Percentiles rank a stretch among this genome's conserved stretches.
These are phyloP conservation scores for Hemibagrus wyckioides DNA, from an alignment of 2,113 vertebrate genomes.

Conservation along the genomic window DNA sequence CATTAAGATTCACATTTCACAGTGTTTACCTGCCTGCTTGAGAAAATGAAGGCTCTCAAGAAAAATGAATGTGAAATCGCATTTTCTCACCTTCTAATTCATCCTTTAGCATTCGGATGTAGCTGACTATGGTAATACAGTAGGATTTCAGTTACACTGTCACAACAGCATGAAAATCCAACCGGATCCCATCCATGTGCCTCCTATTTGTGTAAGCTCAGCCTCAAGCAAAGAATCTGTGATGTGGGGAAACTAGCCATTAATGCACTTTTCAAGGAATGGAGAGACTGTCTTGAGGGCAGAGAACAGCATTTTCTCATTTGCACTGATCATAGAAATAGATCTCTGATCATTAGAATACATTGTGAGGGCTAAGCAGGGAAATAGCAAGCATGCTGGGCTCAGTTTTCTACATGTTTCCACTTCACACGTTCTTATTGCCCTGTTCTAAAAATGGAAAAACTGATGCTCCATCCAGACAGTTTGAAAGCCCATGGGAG, in stretches of 20 bases:
- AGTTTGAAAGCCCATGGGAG: conserved; percentile 1
- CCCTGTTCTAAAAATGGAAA: conserved; percentile 3
- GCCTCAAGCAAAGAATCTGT: not conserved
- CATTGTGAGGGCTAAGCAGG: not conserved
- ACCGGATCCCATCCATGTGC: not conserved
- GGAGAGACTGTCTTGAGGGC: not conserved
- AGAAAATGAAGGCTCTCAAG: not conserved
- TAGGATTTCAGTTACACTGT: not conserved
- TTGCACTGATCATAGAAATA: conserved; percentile 12
- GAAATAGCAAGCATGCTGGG: not conserved
- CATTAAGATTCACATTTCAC: not conserved
- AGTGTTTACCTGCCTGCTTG: not conserved
- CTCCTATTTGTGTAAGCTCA: not conserved
- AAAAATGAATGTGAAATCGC: not conserved
- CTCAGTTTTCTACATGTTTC: not conserved
- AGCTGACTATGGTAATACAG: not conserved
- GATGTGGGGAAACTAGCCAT: not conserved
- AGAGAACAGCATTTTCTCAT: not conserved
- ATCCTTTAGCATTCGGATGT: not conserved
- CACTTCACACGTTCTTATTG: not conserved
- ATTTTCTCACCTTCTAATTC: not conserved
- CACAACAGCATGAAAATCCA: not conserved
- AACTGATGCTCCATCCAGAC: not conserved
- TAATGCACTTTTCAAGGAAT: not conserved
- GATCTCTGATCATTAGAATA: not conserved